Evolutionary conservation across 2,113 vertebrate species (phyloP).

Genomic region (Gnathonemus longibarbis): DNA sequence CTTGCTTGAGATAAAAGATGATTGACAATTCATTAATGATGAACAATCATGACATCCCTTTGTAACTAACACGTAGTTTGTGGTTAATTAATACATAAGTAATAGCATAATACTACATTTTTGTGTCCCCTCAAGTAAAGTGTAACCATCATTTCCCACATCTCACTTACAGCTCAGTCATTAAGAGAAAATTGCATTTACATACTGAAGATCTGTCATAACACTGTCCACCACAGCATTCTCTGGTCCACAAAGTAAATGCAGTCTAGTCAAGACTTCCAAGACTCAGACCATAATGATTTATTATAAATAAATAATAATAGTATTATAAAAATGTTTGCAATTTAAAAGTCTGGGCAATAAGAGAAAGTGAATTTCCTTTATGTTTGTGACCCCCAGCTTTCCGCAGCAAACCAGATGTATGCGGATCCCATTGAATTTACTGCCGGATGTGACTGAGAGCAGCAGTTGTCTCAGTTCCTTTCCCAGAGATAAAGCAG

Average conservation of each 20-base stretch:
- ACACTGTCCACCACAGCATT: neutral
- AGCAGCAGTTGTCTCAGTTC: constrained; percentile 48
- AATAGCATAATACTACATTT: no score
- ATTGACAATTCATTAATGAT: no score
- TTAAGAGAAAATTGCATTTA: neutral
- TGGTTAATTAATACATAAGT: no score
- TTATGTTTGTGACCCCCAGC: neutral
- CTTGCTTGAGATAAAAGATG: no score
- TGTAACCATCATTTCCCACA: neutral
- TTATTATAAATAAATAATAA: neutral
- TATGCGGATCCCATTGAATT: constrained; percentile 50
- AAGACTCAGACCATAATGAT: neutral
- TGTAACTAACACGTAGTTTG: no score
- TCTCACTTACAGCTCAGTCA: neutral
- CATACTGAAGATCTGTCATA: neutral
- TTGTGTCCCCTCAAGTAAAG: no score
- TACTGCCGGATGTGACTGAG: constrained; percentile 59
- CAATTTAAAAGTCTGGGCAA: neutral
- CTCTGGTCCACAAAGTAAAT: neutral
- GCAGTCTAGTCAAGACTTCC: neutral
- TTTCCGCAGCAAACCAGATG: constrained; percentile 37
- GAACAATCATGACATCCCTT: no score
- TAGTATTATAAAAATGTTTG: constrained; percentile 14
- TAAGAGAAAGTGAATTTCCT: constrained; percentile 31
- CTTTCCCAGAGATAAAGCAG: constrained; percentile 54